Base-by-base conservation (phyloP, 2,888 invertebrate genomes). In the Drosophila mercatorum region DNA sequence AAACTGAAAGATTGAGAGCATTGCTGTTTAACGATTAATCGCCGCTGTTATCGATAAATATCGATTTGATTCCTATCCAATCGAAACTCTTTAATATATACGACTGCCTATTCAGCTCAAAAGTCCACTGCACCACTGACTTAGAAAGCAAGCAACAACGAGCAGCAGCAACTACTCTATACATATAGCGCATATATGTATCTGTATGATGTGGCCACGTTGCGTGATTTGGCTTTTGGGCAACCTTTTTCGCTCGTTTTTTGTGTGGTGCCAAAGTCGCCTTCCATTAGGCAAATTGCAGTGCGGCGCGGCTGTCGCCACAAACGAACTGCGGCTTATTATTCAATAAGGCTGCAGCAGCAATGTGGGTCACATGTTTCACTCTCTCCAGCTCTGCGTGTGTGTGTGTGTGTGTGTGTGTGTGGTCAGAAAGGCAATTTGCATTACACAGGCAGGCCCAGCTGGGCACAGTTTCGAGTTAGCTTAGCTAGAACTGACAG, bases 271-370 rank as follows among this genome's bases (percentile, higher is more conserved):
- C 26, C 49, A 70, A 65, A 60, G 72, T 41, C n/a, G 55, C 55
- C 72, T 81, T 75, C 88, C 89, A 86, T 86, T 86, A 86, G 78
- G 57, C 72, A 89, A 88, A 86, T 89, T 89, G 74, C 89, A 61
- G 75, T 68, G 82, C 31, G 44, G 49, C 56, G 57, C 43, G 55
- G 52, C 38, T 80, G 68, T 78, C 63, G 72, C 78, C 81, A 72
- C 81, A 78, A 78, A 78, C 66, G 68, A 75, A 74, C 66, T 68
- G 78, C 74, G 68, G 70, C 78, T 80, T 60, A 80, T 88, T 88
- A 86, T 88, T 88, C 84, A 84, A 84, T 84, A 86, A 76, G 59
- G 55, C 66, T 22, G 68, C 56, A 61, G 44, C 59, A 31, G 26
- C 57, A 75, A 80, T 58, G 56, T 81, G 72, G 79, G 81, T 82